A percentile compares a stretch with the other conserved stretches of the same genome.
These are phyloP conservation scores for Acanthococcus lagerstroemiae DNA, from an alignment of 2,888 invertebrate species.

Conservation along the genomic window DNA sequence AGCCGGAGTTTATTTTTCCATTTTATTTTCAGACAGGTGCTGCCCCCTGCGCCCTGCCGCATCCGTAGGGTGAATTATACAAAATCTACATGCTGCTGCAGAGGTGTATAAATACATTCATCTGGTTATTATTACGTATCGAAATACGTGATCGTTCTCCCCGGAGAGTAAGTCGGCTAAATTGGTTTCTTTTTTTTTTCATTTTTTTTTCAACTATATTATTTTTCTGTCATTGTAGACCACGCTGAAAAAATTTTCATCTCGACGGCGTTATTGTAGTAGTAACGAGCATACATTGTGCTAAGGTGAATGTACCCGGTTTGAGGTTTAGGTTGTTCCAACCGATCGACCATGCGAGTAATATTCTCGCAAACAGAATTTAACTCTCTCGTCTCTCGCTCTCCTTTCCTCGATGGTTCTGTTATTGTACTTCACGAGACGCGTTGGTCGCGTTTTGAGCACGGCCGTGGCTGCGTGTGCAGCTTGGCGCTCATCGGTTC, in stretches of 20 bases:
- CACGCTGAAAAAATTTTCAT: not conserved
- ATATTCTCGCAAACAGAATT: conserved; percentile 14
- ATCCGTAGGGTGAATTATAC: not conserved
- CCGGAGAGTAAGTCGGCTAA: not conserved
- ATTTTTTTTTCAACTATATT: not conserved
- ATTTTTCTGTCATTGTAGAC: not conserved
- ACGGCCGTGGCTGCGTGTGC: too few species aligned
- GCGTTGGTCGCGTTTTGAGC: too few species aligned
- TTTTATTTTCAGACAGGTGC: too few species aligned
- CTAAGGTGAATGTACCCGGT: conserved; percentile 21
- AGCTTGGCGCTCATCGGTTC: too few species aligned
- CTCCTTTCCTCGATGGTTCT: too few species aligned
- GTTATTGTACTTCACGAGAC: too few species aligned
- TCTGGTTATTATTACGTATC: not conserved
- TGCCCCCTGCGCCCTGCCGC: too few species aligned
- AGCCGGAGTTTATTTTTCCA: too few species aligned
- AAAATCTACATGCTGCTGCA: too few species aligned
- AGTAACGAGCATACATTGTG: conserved; percentile 9
- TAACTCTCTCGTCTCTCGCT: too few species aligned
- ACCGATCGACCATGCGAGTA: conserved; percentile 24
- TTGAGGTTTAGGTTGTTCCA: conserved; percentile 27
- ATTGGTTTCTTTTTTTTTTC: not conserved
- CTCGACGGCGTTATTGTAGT: conserved; percentile 3
- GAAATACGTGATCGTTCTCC: not conserved
- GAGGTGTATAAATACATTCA: too few species aligned